phyloP scores from a whole-genome alignment of 2,113 vertebrate genomes.

The Tupaia chinensis region DNA sequence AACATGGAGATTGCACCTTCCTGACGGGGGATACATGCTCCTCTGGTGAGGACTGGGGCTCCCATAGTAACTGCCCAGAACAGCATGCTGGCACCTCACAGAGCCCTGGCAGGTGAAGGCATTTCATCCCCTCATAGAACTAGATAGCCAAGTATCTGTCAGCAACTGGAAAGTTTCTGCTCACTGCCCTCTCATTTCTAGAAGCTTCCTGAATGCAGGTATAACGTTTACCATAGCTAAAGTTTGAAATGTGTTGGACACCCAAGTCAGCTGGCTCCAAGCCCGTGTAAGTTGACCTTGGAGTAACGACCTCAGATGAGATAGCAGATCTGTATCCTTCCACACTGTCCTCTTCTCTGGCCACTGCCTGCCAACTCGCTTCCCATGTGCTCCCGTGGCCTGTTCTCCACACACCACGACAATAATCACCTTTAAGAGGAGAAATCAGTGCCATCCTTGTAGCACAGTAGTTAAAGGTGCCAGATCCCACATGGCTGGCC shows the following conservation, averaged over 20 bases:
- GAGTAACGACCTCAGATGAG: background rate
- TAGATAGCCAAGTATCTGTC: background rate
- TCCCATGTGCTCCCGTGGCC: background rate
- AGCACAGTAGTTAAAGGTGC: too few relatives aligned
- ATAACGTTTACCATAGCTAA: fast-evolving
- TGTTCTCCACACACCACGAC: background rate
- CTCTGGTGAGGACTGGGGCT: background rate
- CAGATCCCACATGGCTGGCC: too few relatives aligned
- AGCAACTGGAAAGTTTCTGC: background rate
- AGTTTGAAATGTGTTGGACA: background rate
- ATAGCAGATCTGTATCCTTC: background rate
- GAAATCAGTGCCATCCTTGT: background rate
- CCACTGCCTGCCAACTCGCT: background rate
- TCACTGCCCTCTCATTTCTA: background rate
- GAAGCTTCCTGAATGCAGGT: background rate
- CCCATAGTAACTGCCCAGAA: background rate
- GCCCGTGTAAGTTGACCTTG: background rate
- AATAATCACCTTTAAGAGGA: background rate
- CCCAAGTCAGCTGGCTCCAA: background rate
- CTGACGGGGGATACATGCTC: fast-evolving
- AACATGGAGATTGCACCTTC: background rate
- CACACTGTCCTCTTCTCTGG: background rate
- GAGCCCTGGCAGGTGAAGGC: background rate
- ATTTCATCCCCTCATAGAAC: background rate
- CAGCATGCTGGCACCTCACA: background rate